These are phyloP conservation scores for Anisognathus igniventris DNA, from an alignment of 2,797 vertebrate species.

Conservation along the genomic window DNA sequence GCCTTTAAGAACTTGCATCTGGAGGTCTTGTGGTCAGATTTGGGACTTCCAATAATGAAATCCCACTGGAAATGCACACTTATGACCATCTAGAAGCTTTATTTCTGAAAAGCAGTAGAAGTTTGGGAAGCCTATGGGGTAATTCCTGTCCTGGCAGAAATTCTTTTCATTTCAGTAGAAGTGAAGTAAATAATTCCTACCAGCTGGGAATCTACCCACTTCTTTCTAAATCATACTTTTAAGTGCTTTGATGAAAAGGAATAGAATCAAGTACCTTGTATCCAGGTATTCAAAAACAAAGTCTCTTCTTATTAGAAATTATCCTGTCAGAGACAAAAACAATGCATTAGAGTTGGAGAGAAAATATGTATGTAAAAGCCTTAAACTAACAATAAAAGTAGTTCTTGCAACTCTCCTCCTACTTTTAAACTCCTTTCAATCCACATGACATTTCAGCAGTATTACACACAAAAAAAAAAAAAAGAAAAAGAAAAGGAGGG, in stretches of 20 bases:
- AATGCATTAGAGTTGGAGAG: neutral
- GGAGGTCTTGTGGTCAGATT: neutral
- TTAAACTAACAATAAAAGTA: constrained; percentile 3
- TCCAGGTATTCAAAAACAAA: neutral
- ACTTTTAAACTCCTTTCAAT: neutral
- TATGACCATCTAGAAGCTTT: neutral
- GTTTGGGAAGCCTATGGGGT: neutral
- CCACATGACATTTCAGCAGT: neutral
- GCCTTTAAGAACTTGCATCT: neutral
- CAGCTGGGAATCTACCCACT: neutral
- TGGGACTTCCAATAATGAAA: neutral
- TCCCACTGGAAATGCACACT: no score
- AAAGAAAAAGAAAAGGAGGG: no score
- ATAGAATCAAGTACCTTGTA: neutral
- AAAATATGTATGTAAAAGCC: neutral
- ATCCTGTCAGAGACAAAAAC: constrained; percentile 1
- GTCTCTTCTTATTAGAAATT: neutral
- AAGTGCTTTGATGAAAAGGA: neutral
- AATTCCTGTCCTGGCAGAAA: neutral
- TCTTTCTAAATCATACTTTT: neutral
- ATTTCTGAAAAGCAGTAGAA: neutral
- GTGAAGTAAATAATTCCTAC: neutral
- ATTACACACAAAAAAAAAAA: neutral
- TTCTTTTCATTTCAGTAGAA: neutral
- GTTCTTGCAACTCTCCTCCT: neutral